Conservation (phyloP, 2,888 invertebrate genomes). For the Xanthostigma xanthostigma region DNA sequence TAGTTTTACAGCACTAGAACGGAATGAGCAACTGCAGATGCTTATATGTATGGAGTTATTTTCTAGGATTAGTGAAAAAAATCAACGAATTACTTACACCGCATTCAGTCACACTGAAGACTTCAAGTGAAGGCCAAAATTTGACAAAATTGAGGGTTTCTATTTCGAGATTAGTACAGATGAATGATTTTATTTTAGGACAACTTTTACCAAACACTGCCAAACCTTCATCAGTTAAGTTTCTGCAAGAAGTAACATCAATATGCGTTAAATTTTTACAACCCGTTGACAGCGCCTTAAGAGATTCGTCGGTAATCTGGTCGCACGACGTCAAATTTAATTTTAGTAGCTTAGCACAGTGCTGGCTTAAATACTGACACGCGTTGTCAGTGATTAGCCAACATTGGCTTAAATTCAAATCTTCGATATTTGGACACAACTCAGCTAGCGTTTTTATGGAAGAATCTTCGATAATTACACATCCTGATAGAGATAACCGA, state of each 20-base stretch:
- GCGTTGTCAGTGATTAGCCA: conserved; percentile 92
- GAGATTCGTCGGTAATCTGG: conserved; percentile 79
- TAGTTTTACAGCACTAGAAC: too few species aligned
- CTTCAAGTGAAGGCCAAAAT: conserved; percentile 73
- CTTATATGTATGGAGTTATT: too few species aligned
- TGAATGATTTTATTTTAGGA: conserved; percentile 68
- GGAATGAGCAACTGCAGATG: too few species aligned
- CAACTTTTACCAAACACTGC: conserved; percentile 83
- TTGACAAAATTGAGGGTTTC: conserved; percentile 78
- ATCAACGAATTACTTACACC: conserved; percentile 48
- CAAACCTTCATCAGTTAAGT: conserved; percentile 83
- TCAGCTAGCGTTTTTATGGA: conserved; percentile 77
- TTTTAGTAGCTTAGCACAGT: conserved; percentile 72
- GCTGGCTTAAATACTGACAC: conserved; percentile 75
- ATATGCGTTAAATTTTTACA: conserved; percentile 81
- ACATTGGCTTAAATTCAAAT: conserved; percentile 87
- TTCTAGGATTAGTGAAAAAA: too few species aligned
- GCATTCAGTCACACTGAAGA: conserved; percentile 88
- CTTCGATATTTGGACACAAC: conserved; percentile 92
- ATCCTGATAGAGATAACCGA: conserved; percentile 83
- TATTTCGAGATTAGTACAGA: conserved; percentile 73
- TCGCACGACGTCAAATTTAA: conserved; percentile 91
- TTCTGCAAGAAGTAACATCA: conserved; percentile 95
- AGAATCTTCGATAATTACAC: conserved; percentile 90
- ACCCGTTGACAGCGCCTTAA: conserved; percentile 82